These are phyloP conservation scores for Sebastes cheni DNA, from an alignment of 2,797 vertebrate species.

Conservation along the genomic window DNA sequence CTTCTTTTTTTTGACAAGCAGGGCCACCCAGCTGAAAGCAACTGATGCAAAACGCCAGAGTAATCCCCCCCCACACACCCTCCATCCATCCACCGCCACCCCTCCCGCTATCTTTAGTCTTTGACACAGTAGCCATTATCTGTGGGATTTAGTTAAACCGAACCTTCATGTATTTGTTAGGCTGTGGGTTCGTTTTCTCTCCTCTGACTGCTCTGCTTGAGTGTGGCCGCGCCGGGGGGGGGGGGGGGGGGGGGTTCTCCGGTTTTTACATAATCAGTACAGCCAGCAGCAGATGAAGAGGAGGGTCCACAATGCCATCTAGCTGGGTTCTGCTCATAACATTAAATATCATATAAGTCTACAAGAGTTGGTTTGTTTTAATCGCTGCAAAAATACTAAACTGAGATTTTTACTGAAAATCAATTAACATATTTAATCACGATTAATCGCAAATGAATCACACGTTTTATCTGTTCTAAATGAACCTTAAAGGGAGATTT, in stretches of 20 bases:
- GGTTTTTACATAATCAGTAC: slow-evolving; percentile 45
- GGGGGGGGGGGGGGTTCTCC: not conserved
- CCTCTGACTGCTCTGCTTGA: slow-evolving; percentile 85
- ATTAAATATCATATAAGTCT: not conserved
- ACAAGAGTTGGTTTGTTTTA: not conserved
- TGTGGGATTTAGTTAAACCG: slow-evolving; percentile 94
- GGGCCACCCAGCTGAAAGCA: slow-evolving; percentile 99
- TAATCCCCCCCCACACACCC: slow-evolving; percentile 88
- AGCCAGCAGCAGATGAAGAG: slow-evolving; percentile 22
- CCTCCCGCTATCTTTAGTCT: slow-evolving; percentile 95
- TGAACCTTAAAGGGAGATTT: too few relatives aligned
- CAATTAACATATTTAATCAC: too few relatives aligned
- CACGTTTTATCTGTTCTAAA: too few relatives aligned
- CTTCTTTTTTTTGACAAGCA: slow-evolving; percentile 91
- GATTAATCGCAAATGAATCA: too few relatives aligned
- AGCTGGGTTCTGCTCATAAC: slow-evolving; percentile 5
- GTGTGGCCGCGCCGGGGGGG: slow-evolving; percentile 42
- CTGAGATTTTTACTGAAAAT: too few relatives aligned
- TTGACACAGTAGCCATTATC: slow-evolving; percentile 99
- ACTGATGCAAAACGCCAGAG: slow-evolving; percentile 98
- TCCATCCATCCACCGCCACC: slow-evolving; percentile 86
- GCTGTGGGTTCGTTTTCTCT: slow-evolving; percentile 85
- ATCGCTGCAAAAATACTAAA: too few relatives aligned
- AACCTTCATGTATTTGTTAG: slow-evolving; percentile 97
- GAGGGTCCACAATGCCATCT: slow-evolving; percentile 40